A percentile compares a stretch with the other conserved stretches of the same genome.
phyloP scores from a whole-genome alignment of 1,140 invertebrate species.

The Drosophila navojoa region DNA sequence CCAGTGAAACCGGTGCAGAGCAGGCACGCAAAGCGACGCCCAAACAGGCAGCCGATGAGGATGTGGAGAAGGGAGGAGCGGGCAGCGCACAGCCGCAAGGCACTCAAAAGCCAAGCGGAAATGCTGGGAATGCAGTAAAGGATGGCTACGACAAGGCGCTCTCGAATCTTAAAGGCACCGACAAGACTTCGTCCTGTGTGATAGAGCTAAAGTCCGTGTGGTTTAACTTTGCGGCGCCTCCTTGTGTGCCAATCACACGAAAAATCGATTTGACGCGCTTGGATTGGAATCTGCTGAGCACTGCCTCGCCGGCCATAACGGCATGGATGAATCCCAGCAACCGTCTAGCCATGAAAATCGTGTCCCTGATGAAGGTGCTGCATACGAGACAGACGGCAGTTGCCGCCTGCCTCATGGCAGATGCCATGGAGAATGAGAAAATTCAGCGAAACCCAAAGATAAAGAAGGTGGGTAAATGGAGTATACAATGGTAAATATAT shows the following conservation, averaged over 20 bases:
- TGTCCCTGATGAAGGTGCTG: slow-evolving; percentile 90
- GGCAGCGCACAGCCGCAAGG: slow-evolving; percentile 13
- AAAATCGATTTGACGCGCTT: slow-evolving; percentile 97
- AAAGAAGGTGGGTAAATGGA: slow-evolving; percentile 64
- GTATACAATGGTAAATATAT: background rate
- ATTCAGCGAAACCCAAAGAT: slow-evolving; percentile 82
- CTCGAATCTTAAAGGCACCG: slow-evolving; percentile 77
- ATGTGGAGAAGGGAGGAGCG: slow-evolving; percentile 68
- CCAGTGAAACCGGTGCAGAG: slow-evolving; percentile 44
- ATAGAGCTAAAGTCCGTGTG: slow-evolving; percentile 96
- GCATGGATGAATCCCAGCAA: slow-evolving; percentile 99
- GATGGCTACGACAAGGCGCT: slow-evolving; percentile 74
- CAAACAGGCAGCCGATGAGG: slow-evolving; percentile 66
- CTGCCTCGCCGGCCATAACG: slow-evolving; percentile 97
- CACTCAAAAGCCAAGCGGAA: slow-evolving; percentile 25
- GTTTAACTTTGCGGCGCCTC: slow-evolving; percentile 99
- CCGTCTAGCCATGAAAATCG: slow-evolving; percentile 91
- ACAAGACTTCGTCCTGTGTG: slow-evolving; percentile 89
- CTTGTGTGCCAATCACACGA: slow-evolving; percentile 95
- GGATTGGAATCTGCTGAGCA: slow-evolving; percentile 98
- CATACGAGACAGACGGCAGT: slow-evolving; percentile 93
- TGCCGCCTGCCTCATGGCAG: slow-evolving; percentile 97
- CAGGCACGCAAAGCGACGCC: slow-evolving; percentile 53
- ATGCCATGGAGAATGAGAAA: slow-evolving; percentile 90
- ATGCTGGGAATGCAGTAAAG: slow-evolving; percentile 28